Percentiles rank a stretch among this genome's conserved stretches.
These are phyloP conservation scores for Rhopilema esculentum DNA, from an alignment of 30 jellyfish, hydroid and myxozoan species.

Conservation along the genomic window DNA sequence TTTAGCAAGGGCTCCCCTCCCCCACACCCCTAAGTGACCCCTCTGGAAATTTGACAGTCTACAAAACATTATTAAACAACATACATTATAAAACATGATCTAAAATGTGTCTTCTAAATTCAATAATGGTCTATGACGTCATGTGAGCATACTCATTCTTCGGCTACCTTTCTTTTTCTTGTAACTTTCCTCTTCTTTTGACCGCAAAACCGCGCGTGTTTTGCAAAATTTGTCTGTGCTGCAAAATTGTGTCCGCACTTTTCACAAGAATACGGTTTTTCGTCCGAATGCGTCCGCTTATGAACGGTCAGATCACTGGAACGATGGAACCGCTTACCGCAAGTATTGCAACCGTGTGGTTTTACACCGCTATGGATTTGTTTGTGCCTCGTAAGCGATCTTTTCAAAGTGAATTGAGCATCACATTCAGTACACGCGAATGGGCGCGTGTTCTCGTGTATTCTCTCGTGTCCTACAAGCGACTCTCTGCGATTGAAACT, in stretches of 20 bases:
- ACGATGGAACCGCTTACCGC: constrained; percentile 38
- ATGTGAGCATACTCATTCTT: too few relatives aligned
- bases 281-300: constrained; percentile 31
- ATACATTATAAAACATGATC: too few relatives aligned
- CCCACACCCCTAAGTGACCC: too few relatives aligned
- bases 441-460: constrained; percentile 21
- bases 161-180: background rate
- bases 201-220: constrained; percentile 13
- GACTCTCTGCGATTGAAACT: constrained; percentile 3
- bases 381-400: constrained; percentile 18
- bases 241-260: constrained; percentile 38
- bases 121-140: too few relatives aligned
- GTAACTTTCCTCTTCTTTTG: constrained; percentile 3
- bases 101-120: too few relatives aligned
- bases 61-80: too few relatives aligned
- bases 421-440: constrained; percentile 26
- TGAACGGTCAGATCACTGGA: constrained; percentile 29
- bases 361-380: constrained; percentile 25
- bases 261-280: constrained; percentile 29
- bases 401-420: constrained; percentile 26
- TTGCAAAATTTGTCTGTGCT: constrained; percentile 30
- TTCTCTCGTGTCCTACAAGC: constrained; percentile 18
- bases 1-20: too few relatives aligned
- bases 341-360: constrained; percentile 48
- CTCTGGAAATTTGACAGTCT: too few relatives aligned